Evolutionary conservation across 2,888 invertebrate genomes (phyloP), one percentile per base, ranked within the genome.

Genomic region (Odiellus spinosus): DNA sequence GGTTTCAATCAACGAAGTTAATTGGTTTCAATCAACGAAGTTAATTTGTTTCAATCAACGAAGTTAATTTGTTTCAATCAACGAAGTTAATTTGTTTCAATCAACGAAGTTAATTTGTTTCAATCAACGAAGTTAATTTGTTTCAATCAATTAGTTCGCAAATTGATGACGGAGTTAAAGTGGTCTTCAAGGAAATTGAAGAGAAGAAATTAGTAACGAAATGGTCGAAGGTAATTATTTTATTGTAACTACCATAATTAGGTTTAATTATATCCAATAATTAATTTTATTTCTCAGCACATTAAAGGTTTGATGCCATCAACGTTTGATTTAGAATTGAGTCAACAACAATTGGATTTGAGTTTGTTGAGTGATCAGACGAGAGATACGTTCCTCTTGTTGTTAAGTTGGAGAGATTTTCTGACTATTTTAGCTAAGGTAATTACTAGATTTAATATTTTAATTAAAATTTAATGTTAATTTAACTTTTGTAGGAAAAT

Each of bases 341-440:
- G 34, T 21, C 39, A 40, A 18, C 17, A 40, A 20, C 14, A 45
- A 19, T 35, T 51, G n/a, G 46, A 48, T 39, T 36, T 40, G 2
- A 45, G 35, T 15, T 21, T 36, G 39, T 43, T 47, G 45, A 47
- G 19, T 32, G 33, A 14, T 42, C 38, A 18, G 10, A 18, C 38
- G 1, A 38, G 41, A 34, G 52, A 49, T 38, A 15, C 52, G 1
- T 49, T 47, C 44, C 40, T 47, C 36, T 41, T 52, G 12, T 26
- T 49, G 2, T 49, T 49, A 32, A 45, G 48, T 15, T 52, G 52
- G 52, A 48, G 50, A 42, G 52, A 52, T 48, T 50, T 52, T 32
- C 42, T 52, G 15, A 42, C 50, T n/a, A 45, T 52, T 17, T 18
- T 48, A 21, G 46, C 50, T 18, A 47, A 48, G 40, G 52, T 52